phyloP scores from a whole-genome alignment of 2,797 vertebrate genomes.

The Anomalospiza imberbis region DNA sequence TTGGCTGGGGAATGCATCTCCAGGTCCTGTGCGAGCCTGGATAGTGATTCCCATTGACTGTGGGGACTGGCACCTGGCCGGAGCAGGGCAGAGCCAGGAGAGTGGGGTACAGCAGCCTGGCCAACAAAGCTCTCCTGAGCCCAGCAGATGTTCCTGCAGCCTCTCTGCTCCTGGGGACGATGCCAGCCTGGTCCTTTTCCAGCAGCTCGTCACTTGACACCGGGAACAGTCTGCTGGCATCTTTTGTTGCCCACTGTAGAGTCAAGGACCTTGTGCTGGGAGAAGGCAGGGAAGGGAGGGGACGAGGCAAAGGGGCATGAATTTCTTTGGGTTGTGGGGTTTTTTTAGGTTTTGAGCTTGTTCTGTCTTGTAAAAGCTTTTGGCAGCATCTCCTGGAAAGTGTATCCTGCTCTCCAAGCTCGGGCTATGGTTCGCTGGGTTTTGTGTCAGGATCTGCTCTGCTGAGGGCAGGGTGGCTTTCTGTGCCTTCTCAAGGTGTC shows the following conservation, averaged over 20 bases:
- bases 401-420: background rate
- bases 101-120: background rate
- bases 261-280: background rate
- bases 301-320: background rate
- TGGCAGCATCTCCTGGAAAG: background rate
- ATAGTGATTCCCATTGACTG: background rate
- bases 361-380: background rate
- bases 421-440: background rate
- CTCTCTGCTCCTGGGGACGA: background rate
- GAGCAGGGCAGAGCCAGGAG: background rate
- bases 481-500: background rate
- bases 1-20: background rate
- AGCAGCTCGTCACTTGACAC: constrained; percentile 45
- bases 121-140: background rate
- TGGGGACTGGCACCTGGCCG: background rate
- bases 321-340: background rate
- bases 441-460: background rate
- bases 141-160: constrained; percentile 63
- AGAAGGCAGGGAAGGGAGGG: background rate
- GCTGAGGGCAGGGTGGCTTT: background rate
- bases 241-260: background rate
- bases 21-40: background rate
- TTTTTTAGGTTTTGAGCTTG: background rate
- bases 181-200: constrained; percentile 45
- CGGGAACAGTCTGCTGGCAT: background rate